Conservation (phyloP, 2,113 vertebrate species). For the Ranitomeya imitator region DNA sequence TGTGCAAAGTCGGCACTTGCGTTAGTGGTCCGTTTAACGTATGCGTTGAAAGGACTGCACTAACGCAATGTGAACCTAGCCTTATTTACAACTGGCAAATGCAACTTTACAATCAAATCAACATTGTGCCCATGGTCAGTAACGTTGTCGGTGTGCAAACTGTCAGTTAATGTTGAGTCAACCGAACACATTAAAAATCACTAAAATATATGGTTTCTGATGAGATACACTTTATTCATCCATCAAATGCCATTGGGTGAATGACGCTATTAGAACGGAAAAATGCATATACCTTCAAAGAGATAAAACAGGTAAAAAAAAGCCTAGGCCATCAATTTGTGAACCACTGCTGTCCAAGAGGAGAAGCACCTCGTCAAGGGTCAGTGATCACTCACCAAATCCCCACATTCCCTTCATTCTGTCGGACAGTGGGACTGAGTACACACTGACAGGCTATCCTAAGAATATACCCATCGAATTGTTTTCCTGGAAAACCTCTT, state of each 20-base stretch:
- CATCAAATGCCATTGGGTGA: neutral
- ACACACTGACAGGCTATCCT: neutral
- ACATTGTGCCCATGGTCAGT: neutral
- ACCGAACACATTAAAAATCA: neutral
- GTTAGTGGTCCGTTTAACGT: no score
- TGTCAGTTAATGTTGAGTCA: neutral
- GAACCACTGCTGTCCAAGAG: neutral
- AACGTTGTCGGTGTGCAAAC: neutral
- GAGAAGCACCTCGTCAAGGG: no score
- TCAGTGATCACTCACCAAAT: neutral
- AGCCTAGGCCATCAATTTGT: neutral
- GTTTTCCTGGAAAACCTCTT: neutral
- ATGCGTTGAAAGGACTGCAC: no score
- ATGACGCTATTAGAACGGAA: neutral
- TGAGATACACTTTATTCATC: neutral
- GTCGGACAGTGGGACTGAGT: neutral
- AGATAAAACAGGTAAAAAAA: neutral
- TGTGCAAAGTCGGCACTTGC: no score
- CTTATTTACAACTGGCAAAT: constrained; percentile 5
- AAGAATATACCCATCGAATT: neutral
- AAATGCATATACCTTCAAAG: neutral
- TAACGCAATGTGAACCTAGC: no score
- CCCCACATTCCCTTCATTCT: neutral
- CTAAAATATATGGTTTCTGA: neutral
- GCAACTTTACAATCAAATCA: constrained; percentile 27